Evolutionary conservation across 2,888 invertebrate species (phyloP), one percentile per base, ranked within the genome.

Genomic region (Mesorhabditis sp.): DNA sequence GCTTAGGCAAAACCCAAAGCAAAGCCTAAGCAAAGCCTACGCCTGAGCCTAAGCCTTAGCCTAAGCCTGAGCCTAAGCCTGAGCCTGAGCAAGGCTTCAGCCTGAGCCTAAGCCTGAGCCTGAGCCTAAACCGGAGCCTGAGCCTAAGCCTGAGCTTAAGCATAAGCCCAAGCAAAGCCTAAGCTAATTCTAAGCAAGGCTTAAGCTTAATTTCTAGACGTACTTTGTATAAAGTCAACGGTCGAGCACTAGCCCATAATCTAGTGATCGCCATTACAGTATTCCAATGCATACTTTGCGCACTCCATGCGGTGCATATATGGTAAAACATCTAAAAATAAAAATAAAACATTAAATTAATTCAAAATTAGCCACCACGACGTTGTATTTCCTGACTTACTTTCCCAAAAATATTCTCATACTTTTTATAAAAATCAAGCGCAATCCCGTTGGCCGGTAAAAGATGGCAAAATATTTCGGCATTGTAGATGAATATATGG

Each of bases 31-130:
- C 58, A 13, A n/a, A 50, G 58, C n/a, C 58, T 50, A n/a, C 7
- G 58, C 58, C 58, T 50, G 58, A 50, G 58, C 58, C 58, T 50
- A n/a, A 50, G 58, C n/a, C 58, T 50, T 10, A 50, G 58, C 58
- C 58, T 50, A n/a, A 50, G 58, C n/a, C 58, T 50, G 58, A 50
- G 58, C 58, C 58, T 50, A n/a, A 50, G 58, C 58, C 58, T 50
- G 58, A 50, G 58, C 58, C 58, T 50, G 58, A 50, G 58, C 58
- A 50, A 50, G n/a, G 58, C 58, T 50, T 50, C 58, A 50, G n/a
- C 7, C 28, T 28, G 28, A 50, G 58, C 7, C n/a, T 10, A 50
- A n/a, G 7, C 58, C n/a, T 28, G 58, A 50, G 58, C n/a, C 58
- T 50, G 58, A 50, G 58, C 58, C 58, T 50, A n/a, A 50, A n/a